Percentiles rank a stretch among this genome's conserved stretches.
phyloP scores from a whole-genome alignment of 2,888 invertebrate genomes.

The Lobophora halterata region DNA sequence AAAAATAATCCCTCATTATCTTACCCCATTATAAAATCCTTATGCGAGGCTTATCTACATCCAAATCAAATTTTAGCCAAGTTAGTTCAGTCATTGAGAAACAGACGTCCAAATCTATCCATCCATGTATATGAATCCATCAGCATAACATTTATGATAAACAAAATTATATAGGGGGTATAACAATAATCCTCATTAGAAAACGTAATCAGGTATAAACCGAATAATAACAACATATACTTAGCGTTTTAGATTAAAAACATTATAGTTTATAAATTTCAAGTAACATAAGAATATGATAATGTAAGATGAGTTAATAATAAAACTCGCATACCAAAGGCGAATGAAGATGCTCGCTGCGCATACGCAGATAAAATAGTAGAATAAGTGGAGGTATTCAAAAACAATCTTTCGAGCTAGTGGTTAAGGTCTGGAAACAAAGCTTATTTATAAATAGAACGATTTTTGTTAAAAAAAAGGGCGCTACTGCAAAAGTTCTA shows the following conservation, averaged over 20 bases:
- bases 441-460: slow-evolving; percentile 1
- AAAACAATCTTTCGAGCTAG: slow-evolving; percentile 3
- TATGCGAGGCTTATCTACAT: no score
- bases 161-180: no score
- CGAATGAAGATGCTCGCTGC: slow-evolving; percentile 12
- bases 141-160: no score
- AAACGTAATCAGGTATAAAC: no score
- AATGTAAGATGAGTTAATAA: slow-evolving; percentile 8
- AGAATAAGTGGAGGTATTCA: neutral
- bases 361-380: slow-evolving; percentile 1
- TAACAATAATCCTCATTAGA: no score
- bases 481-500: slow-evolving; percentile 3
- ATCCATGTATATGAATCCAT: no score
- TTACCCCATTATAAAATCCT: no score
- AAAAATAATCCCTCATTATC: no score
- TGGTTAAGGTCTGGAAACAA: slow-evolving; percentile 6
- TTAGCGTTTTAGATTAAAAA: neutral
- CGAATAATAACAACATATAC: no score
- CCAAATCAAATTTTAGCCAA: no score
- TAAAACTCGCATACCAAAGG: slow-evolving; percentile 4
- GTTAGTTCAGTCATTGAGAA: no score
- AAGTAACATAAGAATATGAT: neutral
- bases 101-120: no score
- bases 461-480: slow-evolving; percentile 3
- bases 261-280: neutral